Base-by-base conservation (phyloP, 1,140 invertebrate genomes). In the Achatina immaculata region DNA sequence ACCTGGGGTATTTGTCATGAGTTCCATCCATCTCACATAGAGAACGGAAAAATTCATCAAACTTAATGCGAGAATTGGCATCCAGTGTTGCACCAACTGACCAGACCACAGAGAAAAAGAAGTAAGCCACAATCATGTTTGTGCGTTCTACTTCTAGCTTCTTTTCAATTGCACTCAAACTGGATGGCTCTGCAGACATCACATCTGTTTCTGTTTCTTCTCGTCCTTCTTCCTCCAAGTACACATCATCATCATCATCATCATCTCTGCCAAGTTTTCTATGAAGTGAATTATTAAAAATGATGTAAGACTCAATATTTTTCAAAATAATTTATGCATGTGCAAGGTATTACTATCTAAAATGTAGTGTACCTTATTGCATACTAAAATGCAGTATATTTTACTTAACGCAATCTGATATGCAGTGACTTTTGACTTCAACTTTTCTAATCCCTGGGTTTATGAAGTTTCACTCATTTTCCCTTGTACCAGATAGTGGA, bases 1-100 rank as follows among this genome's bases (percentile, higher is more conserved):
- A 90, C 90, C 84, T 96, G 0, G 96, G 95, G 90, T 95, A 92
- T 82, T 90, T 89, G 19, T 85, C 85, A 28, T 86, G 85, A 11
- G 73, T 81, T 62, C 85, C 86, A 62, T 91, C 90, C 86, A 88
- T 90, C 24, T 89, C 89, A 85, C 90, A 91, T 7, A 90, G 81
- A 16, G 66, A 81, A 68, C 86, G 84, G 81, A 91, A 90, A 72
- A 90, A 91, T 78, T 90, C 89, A 62, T 91, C 89, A 88, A 91
- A 91, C 83, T 90, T 90, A 45, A 90, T 58, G 1, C 89, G 78
- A 6, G 90, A 90, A 75, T 85, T 85, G 31, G 85, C 82, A 79
- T 90, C 90, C 11, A 92, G 79, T 1, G 88, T 89, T 40, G 86
- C 88, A 1, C 90, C 90, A 62, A 91, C 81, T 11, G 89, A 90